phyloP scores from a whole-genome alignment of 2,797 vertebrate species.

The Buphagus erythrorhynchus region DNA sequence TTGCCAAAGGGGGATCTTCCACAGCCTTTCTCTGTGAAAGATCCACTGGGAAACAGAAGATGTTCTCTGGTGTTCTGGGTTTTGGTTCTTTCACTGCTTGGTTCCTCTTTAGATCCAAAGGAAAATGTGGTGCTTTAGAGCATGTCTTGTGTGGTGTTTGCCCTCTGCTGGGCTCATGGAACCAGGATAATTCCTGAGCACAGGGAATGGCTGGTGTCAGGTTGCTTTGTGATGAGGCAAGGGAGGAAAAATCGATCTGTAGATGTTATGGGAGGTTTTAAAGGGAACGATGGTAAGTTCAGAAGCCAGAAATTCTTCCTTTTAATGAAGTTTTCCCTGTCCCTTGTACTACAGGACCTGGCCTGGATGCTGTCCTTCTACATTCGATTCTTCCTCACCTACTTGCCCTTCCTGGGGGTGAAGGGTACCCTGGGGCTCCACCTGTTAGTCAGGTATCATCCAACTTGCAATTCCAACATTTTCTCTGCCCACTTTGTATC shows the following conservation, averaged over 20 bases:
- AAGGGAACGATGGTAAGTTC: background rate
- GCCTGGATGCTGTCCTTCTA: conserved; percentile 91
- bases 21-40: background rate
- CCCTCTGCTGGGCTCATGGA: background rate
- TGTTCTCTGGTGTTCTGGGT: background rate
- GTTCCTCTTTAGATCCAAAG: background rate
- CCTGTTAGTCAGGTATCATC: conserved; percentile 84
- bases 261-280: background rate
- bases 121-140: background rate
- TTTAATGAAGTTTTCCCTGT: background rate
- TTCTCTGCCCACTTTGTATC: background rate
- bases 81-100: background rate
- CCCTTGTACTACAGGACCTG: conserved; percentile 81
- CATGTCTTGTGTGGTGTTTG: background rate
- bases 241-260: background rate
- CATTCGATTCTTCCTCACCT: conserved; percentile 82
- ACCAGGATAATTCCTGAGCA: background rate
- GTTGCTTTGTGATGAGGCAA: background rate
- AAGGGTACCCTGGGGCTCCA: conserved; percentile 83
- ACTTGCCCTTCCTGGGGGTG: conserved; percentile 82
- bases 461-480: background rate
- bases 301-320: background rate
- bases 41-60: background rate
- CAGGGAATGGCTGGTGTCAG: background rate
- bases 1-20: background rate